Conservation (phyloP, 1,140 invertebrate species). For the Papilio glaucus region DNA sequence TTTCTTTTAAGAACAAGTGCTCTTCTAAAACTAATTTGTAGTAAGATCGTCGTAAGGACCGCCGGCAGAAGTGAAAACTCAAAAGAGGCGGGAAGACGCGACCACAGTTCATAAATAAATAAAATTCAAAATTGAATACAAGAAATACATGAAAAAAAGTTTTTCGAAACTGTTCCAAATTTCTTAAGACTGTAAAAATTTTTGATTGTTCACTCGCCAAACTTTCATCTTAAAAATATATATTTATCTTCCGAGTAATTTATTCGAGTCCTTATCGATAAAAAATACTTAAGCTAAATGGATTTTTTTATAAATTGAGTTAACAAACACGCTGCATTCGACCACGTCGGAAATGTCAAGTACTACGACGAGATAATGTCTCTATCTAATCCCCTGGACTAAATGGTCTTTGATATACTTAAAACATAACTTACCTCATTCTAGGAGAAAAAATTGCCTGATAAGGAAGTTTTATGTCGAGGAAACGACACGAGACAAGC, state of each 20-base stretch:
- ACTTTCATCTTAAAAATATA: neutral
- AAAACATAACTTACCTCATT: neutral
- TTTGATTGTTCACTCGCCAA: too few relatives aligned
- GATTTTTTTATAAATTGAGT: constrained; percentile 6
- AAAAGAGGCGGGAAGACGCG: too few relatives aligned
- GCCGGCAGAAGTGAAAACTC: too few relatives aligned
- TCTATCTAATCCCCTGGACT: constrained; percentile 31
- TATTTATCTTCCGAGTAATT: constrained; percentile 6
- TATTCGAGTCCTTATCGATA: constrained; percentile 28
- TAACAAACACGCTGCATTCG: constrained; percentile 24
- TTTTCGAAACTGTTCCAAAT: too few relatives aligned
- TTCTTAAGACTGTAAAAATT: too few relatives aligned
- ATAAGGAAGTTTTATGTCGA: neutral
- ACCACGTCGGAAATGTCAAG: constrained; percentile 45
- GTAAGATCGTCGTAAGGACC: too few relatives aligned
- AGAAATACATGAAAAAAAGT: too few relatives aligned
- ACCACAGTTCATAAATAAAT: too few relatives aligned
- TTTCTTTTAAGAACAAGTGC: too few relatives aligned
- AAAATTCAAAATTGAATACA: too few relatives aligned
- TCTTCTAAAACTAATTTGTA: too few relatives aligned
- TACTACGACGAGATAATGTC: constrained; percentile 37
- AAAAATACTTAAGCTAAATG: neutral
- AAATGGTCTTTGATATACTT: neutral
- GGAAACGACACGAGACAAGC: neutral
- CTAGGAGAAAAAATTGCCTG: neutral